Conservation (phyloP, 2,888 invertebrate species). For the Parnassius mnemosyne region DNA sequence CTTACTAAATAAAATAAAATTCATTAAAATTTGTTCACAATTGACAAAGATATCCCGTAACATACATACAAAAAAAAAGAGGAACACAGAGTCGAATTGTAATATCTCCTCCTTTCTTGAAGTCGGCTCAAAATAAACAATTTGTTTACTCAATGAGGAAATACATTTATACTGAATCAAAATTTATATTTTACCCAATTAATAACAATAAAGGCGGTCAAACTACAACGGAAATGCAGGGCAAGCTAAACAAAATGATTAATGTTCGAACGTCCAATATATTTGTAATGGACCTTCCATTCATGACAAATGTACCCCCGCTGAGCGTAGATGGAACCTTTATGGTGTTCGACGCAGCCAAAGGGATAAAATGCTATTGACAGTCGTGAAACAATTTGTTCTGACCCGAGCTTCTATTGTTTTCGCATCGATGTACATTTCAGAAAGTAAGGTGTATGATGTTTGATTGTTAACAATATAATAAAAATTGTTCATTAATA, state of each 20-base stretch:
- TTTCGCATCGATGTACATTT: neutral
- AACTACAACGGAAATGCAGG: conserved; percentile 24
- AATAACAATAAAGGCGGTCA: conserved; percentile 27
- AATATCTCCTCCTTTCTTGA: too few relatives aligned
- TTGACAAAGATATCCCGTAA: too few relatives aligned
- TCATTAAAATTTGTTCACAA: too few relatives aligned
- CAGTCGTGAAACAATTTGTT: conserved; percentile 19
- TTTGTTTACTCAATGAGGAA: conserved; percentile 7
- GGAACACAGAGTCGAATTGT: too few relatives aligned
- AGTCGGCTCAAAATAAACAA: neutral
- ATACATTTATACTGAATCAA: conserved; percentile 12
- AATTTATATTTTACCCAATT: conserved; percentile 23
- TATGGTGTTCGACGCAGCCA: conserved; percentile 12
- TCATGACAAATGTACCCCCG: conserved; percentile 24
- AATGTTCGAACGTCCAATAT: conserved; percentile 26
- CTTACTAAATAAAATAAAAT: too few relatives aligned
- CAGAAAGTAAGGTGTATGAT: too few relatives aligned
- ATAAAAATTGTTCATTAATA: too few relatives aligned
- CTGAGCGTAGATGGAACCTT: conserved; percentile 14
- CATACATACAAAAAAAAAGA: too few relatives aligned
- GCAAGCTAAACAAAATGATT: conserved; percentile 26
- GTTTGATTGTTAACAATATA: too few relatives aligned
- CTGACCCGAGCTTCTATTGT: neutral
- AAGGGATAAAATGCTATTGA: conserved; percentile 20
- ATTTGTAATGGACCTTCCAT: conserved; percentile 27